Evolutionary conservation across 2,888 invertebrate species (phyloP).

Genomic region (Latheticus oryzae): DNA sequence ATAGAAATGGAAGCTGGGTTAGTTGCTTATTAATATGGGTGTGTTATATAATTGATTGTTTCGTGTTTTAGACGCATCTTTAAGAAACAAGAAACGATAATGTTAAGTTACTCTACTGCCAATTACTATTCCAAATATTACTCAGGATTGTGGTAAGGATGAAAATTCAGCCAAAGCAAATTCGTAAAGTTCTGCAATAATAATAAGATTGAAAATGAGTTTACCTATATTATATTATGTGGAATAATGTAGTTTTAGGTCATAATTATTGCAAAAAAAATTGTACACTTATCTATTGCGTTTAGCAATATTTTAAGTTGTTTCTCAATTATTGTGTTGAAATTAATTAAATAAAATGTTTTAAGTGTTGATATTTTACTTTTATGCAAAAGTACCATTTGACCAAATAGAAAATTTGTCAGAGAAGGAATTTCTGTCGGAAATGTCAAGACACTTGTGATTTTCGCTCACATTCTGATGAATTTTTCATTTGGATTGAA

Average conservation of each 20-base stretch:
- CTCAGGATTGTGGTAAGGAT: constrained; percentile 34
- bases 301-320: constrained; percentile 22
- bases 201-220: constrained; percentile 14
- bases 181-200: constrained; percentile 9
- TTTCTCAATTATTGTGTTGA: constrained; percentile 18
- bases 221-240: constrained; percentile 39
- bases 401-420: too few relatives aligned
- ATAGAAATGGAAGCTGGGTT: constrained; percentile 36
- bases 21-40: constrained; percentile 18
- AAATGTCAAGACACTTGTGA: too few relatives aligned
- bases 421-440: too few relatives aligned
- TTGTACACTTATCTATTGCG: constrained; percentile 26
- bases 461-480: too few relatives aligned
- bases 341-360: too few relatives aligned
- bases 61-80: constrained; percentile 56
- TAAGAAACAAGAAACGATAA: constrained; percentile 49
- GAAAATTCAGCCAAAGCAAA: constrained; percentile 28
- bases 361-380: too few relatives aligned
- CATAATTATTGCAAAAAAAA: constrained; percentile 24
- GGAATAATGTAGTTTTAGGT: constrained; percentile 39
- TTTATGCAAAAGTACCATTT: too few relatives aligned
- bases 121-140: constrained; percentile 39
- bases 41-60: constrained; percentile 34
- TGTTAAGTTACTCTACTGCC: constrained; percentile 44
- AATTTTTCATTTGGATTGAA: too few relatives aligned